These are phyloP conservation scores for Adineta ricciae DNA, from an alignment of 2,888 invertebrate genomes.

Conservation along the genomic window DNA sequence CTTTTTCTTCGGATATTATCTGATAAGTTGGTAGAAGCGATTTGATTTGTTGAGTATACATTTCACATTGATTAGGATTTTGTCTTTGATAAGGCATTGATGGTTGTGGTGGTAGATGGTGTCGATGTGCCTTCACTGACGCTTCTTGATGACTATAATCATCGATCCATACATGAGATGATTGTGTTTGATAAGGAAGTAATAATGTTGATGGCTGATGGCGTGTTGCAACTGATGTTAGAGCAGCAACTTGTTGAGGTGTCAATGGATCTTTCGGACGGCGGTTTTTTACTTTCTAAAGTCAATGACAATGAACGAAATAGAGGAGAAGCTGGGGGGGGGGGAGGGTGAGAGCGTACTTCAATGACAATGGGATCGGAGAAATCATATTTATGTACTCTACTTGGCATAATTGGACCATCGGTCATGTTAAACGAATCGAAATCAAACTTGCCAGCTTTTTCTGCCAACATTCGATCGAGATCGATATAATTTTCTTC, in stretches of 20 bases:
- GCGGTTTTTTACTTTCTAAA: neutral
- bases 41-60: neutral
- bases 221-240: neutral
- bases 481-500: constrained; percentile 2
- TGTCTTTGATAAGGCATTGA: neutral
- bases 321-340: neutral
- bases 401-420: neutral
- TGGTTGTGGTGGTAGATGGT: neutral
- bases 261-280: neutral
- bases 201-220: neutral
- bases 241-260: constrained; percentile 2
- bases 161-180: neutral
- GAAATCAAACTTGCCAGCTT: neutral
- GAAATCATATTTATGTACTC: constrained; percentile 1
- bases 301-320: neutral
- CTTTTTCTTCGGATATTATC: neutral
- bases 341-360: too few species aligned
- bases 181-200: neutral
- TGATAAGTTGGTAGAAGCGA: neutral
- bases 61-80: constrained; percentile 2
- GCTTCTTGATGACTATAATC: neutral
- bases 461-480: neutral
- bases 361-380: neutral
- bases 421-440: neutral
- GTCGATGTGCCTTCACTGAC: neutral